These are phyloP conservation scores for Sinohyriopsis cumingii DNA, from an alignment of 2,888 invertebrate genomes.

Conservation along the genomic window DNA sequence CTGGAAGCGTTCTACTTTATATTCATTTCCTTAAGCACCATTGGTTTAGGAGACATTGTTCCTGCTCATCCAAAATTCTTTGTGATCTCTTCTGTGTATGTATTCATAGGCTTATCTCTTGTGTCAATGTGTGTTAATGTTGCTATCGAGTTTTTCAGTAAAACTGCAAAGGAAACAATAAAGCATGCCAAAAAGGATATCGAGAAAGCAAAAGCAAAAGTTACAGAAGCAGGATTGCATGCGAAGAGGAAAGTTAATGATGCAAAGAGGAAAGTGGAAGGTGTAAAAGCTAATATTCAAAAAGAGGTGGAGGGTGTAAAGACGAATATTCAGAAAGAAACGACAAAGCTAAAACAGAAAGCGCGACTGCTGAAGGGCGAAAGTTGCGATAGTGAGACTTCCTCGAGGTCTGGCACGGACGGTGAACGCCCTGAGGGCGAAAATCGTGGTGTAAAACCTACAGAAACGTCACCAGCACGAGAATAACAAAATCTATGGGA, in stretches of 20 bases:
- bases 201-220: conserved; percentile 36
- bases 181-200: conserved; percentile 46
- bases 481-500: no score
- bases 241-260: conserved; percentile 27
- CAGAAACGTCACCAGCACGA: no score
- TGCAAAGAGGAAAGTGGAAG: conserved; percentile 12
- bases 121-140: conserved; percentile 99
- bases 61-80: conserved; percentile 90
- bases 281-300: conserved; percentile 16
- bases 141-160: conserved; percentile 74
- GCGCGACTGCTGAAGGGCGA: background rate
- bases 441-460: no score
- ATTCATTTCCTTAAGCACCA: conserved; percentile 76
- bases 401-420: no score
- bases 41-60: conserved; percentile 95
- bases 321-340: conserved; percentile 17
- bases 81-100: conserved; percentile 92
- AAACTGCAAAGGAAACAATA: conserved; percentile 55
- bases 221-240: conserved; percentile 30
- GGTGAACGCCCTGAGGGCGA: no score
- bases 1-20: conserved; percentile 97
- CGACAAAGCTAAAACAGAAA: conserved; percentile 20
- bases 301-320: conserved; percentile 12
- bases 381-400: no score
- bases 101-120: conserved; percentile 93